phyloP scores from a whole-genome alignment of 1,140 invertebrate species.

The Lerema accius region DNA sequence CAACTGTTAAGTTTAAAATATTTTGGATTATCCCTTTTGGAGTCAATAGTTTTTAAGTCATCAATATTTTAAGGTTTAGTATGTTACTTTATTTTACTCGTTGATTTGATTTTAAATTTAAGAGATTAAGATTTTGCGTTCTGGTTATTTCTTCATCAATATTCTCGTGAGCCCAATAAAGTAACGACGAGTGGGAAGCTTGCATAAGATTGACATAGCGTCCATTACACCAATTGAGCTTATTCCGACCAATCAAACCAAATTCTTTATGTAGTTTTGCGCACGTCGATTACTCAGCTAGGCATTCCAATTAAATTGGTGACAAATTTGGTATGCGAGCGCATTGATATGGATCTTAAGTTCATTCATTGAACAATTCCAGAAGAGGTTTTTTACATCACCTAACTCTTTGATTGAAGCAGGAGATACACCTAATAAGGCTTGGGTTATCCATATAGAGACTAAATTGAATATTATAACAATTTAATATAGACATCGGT shows the following conservation, averaged over 20 bases:
- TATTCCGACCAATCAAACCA: conserved; percentile 50
- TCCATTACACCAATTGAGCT: conserved; percentile 48
- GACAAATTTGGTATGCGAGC: conserved; percentile 43
- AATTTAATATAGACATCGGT: not conserved
- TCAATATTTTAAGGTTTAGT: too few species aligned
- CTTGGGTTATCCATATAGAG: not conserved
- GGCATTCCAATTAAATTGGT: conserved; percentile 57
- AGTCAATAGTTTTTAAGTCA: too few species aligned
- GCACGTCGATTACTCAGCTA: conserved; percentile 49
- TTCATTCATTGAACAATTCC: not conserved
- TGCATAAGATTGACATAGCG: conserved; percentile 36
- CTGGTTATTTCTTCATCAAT: not conserved
- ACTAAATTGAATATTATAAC: not conserved
- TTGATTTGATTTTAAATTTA: not conserved
- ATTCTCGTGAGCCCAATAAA: not conserved
- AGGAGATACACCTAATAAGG: not conserved
- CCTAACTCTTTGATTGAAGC: not conserved
- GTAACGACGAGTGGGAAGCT: not conserved
- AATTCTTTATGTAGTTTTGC: conserved; percentile 48
- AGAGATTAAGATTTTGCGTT: not conserved
- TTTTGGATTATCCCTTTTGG: not conserved
- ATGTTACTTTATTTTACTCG: not conserved
- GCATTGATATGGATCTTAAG: conserved; percentile 9
- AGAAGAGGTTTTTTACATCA: conserved; percentile 1
- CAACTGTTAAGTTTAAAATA: conserved; percentile 8